phyloP scores from a whole-genome alignment of 1,140 invertebrate genomes.

The Heliothis virescens region DNA sequence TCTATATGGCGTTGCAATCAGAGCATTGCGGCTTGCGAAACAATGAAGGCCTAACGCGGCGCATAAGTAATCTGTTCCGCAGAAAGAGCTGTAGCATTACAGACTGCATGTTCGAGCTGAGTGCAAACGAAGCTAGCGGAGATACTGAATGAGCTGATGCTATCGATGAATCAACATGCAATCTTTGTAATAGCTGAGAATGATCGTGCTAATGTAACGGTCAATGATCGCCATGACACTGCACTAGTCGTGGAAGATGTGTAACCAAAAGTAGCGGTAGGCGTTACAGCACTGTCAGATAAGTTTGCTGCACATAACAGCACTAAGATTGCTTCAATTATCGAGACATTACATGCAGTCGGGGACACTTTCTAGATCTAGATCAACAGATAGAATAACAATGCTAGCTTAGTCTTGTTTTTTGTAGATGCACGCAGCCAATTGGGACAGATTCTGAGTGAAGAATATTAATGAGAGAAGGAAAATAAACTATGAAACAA shows the following conservation, averaged over 20 bases:
- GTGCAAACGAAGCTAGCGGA: not conserved
- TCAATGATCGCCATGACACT: conserved; percentile 7
- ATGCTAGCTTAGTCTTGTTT: conserved; percentile 55
- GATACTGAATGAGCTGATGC: conserved; percentile 15
- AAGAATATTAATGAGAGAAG: conserved; percentile 28
- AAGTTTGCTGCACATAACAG: conserved; percentile 26
- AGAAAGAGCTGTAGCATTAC: conserved; percentile 61
- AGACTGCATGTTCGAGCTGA: conserved; percentile 14
- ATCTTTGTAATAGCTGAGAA: conserved; percentile 13
- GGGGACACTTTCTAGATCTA: conserved; percentile 58
- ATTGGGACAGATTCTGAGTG: conserved; percentile 9
- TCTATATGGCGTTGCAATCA: conserved; percentile 71
- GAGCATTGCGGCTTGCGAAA: conserved; percentile 77
- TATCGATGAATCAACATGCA: conserved; percentile 24
- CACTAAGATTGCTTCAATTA: conserved; percentile 35
- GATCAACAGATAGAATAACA: conserved; percentile 50
- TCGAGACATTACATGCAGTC: conserved; percentile 14
- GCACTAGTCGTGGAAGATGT: conserved; percentile 7
- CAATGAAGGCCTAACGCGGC: conserved; percentile 65
- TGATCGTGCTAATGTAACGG: not conserved
- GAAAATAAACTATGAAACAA: conserved; percentile 15
- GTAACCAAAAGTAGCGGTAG: conserved; percentile 3
- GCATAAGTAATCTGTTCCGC: conserved; percentile 71
- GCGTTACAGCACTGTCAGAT: conserved; percentile 24
- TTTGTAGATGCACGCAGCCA: conserved; percentile 49